These are phyloP conservation scores for Gopherus flavomarginatus DNA, from an alignment of 2,113 vertebrate species.

Conservation along the genomic window DNA sequence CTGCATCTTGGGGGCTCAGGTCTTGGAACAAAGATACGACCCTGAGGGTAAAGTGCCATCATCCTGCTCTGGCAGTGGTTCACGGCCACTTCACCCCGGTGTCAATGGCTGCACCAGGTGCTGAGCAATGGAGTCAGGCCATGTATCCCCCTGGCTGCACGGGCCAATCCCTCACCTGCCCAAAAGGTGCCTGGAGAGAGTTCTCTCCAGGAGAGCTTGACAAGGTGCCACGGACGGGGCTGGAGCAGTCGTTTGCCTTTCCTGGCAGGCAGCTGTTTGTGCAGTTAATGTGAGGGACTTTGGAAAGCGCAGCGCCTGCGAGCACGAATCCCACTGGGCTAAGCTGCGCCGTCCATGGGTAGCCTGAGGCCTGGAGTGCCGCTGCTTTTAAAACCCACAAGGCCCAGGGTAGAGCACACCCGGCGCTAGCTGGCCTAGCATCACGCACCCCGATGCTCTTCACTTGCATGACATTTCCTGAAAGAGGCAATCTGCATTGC, in stretches of 20 bases:
- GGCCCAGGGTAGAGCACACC: neutral
- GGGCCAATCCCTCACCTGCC: neutral
- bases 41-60: neutral
- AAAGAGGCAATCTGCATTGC: neutral
- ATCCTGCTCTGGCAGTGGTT: neutral
- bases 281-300: neutral
- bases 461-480: neutral
- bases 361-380: neutral
- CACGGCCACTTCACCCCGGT: neutral
- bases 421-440: neutral
- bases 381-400: neutral
- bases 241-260: neutral
- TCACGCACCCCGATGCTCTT: neutral
- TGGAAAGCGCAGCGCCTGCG: neutral
- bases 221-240: neutral
- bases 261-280: neutral
- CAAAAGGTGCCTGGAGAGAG: neutral
- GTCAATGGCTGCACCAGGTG: neutral
- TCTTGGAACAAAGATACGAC: neutral
- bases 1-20: no score
- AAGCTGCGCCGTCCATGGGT: neutral
- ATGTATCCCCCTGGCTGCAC: accelerated
- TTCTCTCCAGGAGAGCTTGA: neutral
- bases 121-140: neutral
- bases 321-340: neutral